phyloP scores from a whole-genome alignment of 2,113 vertebrate genomes.

The Proteles cristata region DNA sequence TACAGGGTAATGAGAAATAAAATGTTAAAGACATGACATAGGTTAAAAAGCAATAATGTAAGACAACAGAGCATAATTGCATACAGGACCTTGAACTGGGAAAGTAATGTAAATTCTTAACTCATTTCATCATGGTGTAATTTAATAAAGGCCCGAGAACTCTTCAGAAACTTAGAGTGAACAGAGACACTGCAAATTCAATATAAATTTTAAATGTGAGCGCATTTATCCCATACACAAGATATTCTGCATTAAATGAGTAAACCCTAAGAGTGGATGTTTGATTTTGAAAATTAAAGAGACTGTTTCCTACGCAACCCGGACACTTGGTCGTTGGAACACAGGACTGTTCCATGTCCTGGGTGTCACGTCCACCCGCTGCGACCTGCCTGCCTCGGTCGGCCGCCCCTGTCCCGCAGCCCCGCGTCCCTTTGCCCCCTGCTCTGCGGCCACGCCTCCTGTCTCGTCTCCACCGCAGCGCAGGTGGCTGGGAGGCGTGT shows the following conservation, averaged over 20 bases:
- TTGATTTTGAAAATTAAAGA: neutral
- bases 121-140: conserved; percentile 1
- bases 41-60: neutral
- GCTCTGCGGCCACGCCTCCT: neutral
- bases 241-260: neutral
- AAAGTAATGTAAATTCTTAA: neutral
- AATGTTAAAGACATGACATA: neutral
- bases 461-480: neutral
- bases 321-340: neutral
- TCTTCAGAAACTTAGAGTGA: neutral
- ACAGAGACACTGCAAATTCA: neutral
- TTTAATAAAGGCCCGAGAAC: conserved; percentile 9
- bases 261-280: neutral
- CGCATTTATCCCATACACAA: neutral
- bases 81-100: neutral
- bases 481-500: neutral
- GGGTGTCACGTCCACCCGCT: accelerated
- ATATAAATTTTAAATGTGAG: neutral
- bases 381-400: no score
- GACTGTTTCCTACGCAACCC: neutral
- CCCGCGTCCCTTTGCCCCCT: neutral
- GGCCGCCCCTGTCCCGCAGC: accelerated
- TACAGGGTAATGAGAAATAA: neutral
- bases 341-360: no score
- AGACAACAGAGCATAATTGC: neutral